A percentile compares a stretch with the other conserved stretches of the same genome.
phyloP scores from a whole-genome alignment of 2,888 invertebrate species.

The Apotomis betuletana region DNA sequence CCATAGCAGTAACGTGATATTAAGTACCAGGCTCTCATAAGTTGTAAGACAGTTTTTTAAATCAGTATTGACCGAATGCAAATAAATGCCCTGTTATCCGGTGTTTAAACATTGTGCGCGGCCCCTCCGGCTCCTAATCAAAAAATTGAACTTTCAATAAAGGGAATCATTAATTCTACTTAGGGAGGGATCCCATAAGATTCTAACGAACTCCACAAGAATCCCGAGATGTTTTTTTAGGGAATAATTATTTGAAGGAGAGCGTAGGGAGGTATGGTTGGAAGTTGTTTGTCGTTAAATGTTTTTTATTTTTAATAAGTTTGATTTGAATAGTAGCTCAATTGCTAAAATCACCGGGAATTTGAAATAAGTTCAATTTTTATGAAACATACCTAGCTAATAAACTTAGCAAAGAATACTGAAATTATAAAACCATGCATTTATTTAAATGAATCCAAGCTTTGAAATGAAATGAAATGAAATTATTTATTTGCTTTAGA shows the following conservation, averaged over 20 bases:
- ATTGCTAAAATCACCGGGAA: no score
- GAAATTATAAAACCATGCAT: no score
- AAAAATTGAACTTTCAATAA: slow-evolving; percentile 88
- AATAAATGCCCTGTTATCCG: slow-evolving; percentile 79
- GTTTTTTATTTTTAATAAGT: slow-evolving; percentile 7
- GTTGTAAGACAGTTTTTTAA: slow-evolving; percentile 66
- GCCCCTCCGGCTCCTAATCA: slow-evolving; percentile 78
- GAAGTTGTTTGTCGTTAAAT: slow-evolving; percentile 1
- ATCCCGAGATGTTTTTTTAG: slow-evolving; percentile 63
- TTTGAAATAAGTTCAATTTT: no score
- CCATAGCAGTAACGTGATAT: no score
- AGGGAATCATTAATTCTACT: slow-evolving; percentile 87
- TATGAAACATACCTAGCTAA: no score
- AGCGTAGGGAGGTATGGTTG: slow-evolving; percentile 50
- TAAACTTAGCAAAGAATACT: no score
- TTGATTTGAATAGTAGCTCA: no score
- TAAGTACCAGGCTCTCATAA: slow-evolving; percentile 43
- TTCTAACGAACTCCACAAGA: slow-evolving; percentile 56
- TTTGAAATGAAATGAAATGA: no score
- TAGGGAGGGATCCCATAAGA: slow-evolving; percentile 61
- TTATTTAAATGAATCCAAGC: no score
- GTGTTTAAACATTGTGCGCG: slow-evolving; percentile 75
- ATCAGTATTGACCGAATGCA: slow-evolving; percentile 77
- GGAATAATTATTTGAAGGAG: slow-evolving; percentile 78
- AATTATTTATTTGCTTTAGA: no score